Conservation (phyloP, 2,113 vertebrate genomes). For the Limnothrissa miodon region DNA sequence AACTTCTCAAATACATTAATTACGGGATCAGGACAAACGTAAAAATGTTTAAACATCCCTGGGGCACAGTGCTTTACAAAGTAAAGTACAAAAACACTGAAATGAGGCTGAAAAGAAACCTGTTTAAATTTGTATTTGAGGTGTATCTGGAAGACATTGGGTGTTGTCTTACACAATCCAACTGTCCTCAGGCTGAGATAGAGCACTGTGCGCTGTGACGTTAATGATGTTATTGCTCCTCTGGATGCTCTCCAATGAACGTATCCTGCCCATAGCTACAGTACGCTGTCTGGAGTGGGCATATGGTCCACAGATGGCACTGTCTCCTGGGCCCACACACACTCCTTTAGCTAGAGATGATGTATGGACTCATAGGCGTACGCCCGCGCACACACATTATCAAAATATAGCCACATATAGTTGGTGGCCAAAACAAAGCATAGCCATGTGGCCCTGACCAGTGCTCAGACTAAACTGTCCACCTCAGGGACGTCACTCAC, state of each 20-base stretch:
- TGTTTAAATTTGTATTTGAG: not conserved
- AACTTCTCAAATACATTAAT: not conserved
- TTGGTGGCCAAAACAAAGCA: not conserved
- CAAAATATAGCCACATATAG: constrained; percentile 26
- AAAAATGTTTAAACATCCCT: not conserved
- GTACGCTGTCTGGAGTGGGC: constrained; percentile 13
- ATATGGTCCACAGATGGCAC: constrained; percentile 43
- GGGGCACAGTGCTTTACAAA: not conserved
- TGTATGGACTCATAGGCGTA: constrained; percentile 7
- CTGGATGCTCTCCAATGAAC: constrained; percentile 36
- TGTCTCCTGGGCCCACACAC: not conserved
- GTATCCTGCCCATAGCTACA: constrained; percentile 12
- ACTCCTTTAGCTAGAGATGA: constrained; percentile 14
- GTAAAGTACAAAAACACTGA: too few relatives aligned
- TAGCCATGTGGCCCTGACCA: not conserved
- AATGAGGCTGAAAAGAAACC: not conserved
- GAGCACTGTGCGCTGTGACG: constrained; percentile 14
- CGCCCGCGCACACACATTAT: not conserved
- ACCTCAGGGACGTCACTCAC: not conserved
- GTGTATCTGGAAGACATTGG: constrained; percentile 3
- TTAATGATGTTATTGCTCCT: constrained; percentile 18
- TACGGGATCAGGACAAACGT: not conserved
- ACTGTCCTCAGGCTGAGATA: constrained; percentile 24
- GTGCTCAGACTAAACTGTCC: constrained; percentile 1
- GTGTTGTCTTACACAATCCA: constrained; percentile 18